Evolutionary conservation across 2,113 vertebrate genomes (phyloP).

Genomic region (Bufo bufo): DNA sequence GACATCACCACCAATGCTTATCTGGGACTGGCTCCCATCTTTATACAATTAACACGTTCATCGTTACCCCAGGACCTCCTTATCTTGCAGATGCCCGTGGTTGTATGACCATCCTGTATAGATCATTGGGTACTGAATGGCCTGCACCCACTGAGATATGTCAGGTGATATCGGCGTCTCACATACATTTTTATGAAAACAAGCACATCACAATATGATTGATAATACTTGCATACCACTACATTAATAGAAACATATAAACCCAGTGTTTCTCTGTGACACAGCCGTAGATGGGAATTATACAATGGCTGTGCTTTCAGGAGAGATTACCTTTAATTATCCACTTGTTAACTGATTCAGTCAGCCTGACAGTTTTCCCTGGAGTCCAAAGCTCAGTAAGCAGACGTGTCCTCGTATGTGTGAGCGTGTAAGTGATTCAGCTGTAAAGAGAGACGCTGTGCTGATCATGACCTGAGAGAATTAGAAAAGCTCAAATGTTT

Average conservation of each 20-base stretch:
- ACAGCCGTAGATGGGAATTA: not conserved
- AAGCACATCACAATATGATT: not conserved
- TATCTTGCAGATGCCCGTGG: not conserved
- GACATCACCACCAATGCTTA: no score
- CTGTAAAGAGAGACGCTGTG: not conserved
- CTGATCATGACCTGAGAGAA: not conserved
- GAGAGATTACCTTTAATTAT: not conserved
- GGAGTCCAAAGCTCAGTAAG: not conserved
- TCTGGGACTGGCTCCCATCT: no score
- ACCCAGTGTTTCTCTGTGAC: not conserved
- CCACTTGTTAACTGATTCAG: not conserved
- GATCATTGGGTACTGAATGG: not conserved
- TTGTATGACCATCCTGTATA: not conserved
- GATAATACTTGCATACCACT: not conserved
- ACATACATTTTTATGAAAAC: not conserved
- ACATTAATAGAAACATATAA: not conserved
- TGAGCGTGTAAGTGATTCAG: not conserved
- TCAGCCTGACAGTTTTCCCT: not conserved
- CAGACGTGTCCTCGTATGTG: not conserved
- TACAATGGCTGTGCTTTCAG: not conserved
- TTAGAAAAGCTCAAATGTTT: not conserved
- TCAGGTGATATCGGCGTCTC: not conserved
- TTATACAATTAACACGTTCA: no score
- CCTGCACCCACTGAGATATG: not conserved
- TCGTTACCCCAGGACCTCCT: no score